Evolutionary conservation across 2,113 vertebrate genomes (phyloP).

Genomic region (Hemiprocne comata): DNA sequence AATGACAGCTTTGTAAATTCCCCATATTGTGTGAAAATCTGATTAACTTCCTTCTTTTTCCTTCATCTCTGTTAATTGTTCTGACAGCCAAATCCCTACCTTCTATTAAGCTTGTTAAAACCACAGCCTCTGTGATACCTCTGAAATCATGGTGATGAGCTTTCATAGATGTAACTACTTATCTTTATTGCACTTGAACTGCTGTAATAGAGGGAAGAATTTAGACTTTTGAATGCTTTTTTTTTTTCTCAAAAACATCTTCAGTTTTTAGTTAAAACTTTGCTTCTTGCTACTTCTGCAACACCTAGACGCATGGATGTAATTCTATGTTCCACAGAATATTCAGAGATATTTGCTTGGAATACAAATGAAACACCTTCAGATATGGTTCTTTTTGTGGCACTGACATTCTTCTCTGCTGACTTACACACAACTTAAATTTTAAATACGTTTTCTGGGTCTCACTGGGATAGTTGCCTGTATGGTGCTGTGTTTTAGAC

Average conservation of each 20-base stretch:
- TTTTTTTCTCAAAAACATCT: background rate
- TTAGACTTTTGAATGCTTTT: background rate
- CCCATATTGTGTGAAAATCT: conserved; percentile 1
- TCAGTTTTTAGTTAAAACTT: background rate
- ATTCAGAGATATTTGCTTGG: background rate
- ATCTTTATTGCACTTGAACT: background rate
- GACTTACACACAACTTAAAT: background rate
- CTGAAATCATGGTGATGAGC: background rate
- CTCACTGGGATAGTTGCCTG: background rate
- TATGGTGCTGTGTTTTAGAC: background rate
- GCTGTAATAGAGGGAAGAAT: background rate
- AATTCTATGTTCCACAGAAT: background rate
- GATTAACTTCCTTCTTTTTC: conserved; percentile 4
- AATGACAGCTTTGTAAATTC: background rate
- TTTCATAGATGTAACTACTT: background rate
- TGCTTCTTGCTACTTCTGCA: background rate
- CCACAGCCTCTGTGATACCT: background rate
- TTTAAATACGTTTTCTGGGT: background rate
- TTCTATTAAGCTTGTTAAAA: background rate
- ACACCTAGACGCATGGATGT: background rate
- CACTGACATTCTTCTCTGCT: background rate
- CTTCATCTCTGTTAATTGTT: background rate
- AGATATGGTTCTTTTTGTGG: background rate
- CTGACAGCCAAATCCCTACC: conserved; percentile 9
- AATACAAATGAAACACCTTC: background rate